Conservation (phyloP, 2,888 invertebrate species). For the Tetranychus truncatus region DNA sequence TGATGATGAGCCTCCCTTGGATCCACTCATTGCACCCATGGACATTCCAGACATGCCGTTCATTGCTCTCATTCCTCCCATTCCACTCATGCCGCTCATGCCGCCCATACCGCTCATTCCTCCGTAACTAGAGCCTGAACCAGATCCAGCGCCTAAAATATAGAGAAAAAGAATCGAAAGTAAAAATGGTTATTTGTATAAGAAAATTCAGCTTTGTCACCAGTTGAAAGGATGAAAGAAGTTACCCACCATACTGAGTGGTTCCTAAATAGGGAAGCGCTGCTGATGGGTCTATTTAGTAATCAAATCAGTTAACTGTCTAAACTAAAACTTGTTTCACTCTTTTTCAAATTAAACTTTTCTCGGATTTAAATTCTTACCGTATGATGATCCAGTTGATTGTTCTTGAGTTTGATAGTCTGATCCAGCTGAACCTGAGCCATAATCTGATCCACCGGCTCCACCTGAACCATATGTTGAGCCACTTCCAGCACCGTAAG, state of each 20-base stretch:
- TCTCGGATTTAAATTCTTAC: neutral
- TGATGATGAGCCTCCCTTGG: neutral
- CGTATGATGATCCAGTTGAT: neutral
- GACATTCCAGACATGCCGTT: conserved; percentile 8
- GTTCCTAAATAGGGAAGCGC: neutral
- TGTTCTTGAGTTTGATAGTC: neutral
- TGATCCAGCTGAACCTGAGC: conserved; percentile 1
- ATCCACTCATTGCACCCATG: neutral
- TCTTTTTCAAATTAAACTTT: too few species aligned
- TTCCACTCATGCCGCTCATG: conserved; percentile 3
- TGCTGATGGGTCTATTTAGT: neutral
- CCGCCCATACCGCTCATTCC: neutral
- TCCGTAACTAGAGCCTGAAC: conserved; percentile 3
- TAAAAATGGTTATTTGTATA: neutral
- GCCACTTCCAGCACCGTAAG: neutral
- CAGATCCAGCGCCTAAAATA: neutral
- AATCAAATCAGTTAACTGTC: too few species aligned
- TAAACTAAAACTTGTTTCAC: too few species aligned
- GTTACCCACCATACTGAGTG: neutral
- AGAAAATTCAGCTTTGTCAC: neutral
- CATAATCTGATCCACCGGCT: conserved; percentile 5
- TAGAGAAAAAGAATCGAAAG: too few species aligned
- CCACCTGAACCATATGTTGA: neutral
- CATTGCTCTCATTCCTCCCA: conserved; percentile 8
- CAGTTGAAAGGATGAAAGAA: neutral